Base-by-base conservation (phyloP, 2,113 vertebrate genomes). In the Otus sunia region DNA sequence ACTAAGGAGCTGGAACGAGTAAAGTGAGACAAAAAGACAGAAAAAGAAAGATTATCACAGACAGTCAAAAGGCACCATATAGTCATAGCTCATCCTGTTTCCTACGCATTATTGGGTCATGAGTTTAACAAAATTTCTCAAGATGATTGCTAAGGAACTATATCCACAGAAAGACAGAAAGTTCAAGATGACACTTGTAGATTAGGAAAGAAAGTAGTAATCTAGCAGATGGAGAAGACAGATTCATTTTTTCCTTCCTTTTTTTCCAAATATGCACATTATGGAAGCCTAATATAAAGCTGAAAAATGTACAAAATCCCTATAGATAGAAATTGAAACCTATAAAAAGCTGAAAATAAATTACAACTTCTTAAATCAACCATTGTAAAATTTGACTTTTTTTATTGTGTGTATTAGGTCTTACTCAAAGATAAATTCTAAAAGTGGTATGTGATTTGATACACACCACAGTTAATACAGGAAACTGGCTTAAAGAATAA, bases 281-380 rank as follows among this genome's bases (percentile, higher is more conserved):
- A 81, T 5, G 1, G 21, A 60, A 77, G 37, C 20, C 43, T 71
- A 60, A 50, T 41, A 41, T 8, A 56, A 71, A 41, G 23, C 5
- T 15, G 9, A 37, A 78, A 82, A 66, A 74, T 11, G 22, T 13
- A 52, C 27, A 58, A 74, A 20, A 56, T 41, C 8, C 12, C 66
- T 12, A 9, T 0, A 49, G 26, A 26, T 3, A 79, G 43, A 50
- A 63, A 78, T 12, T 0, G 0, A 84, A 86, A 73, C 11, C 34
- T 58, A 17, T 3, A 63, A 10, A 87, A 72, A 47, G 47, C 12
- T 39, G 23, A 93, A 89, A 74, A 82, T 16, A 56, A 52, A 15
- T 36, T 12, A 27, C 18, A 4, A 15, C 5, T 86, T 21, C 74
- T 79, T 22, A 75, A 39, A 58, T 29, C 23, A 52, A 69, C 25